phyloP scores from a whole-genome alignment of 2,113 vertebrate species.

The Tursiops truncatus region DNA sequence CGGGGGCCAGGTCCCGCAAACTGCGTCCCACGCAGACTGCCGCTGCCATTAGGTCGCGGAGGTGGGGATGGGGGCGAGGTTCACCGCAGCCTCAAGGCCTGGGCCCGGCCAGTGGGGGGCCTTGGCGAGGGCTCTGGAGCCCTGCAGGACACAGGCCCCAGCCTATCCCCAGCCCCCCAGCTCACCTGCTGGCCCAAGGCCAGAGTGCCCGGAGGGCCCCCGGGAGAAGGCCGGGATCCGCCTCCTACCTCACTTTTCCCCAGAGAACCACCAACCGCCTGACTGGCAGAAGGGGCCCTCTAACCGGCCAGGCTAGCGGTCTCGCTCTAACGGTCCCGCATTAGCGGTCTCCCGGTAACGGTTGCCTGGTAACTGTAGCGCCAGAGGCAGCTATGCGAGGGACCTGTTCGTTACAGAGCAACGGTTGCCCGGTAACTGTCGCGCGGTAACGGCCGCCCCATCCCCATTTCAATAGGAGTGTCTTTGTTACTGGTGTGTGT shows the following conservation, averaged over 20 bases:
- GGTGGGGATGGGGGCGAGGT: neutral
- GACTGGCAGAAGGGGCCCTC: neutral
- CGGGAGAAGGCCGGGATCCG: neutral
- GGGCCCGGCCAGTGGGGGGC: neutral
- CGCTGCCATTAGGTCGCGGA: neutral
- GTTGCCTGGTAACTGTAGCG: no score
- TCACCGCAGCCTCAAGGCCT: neutral
- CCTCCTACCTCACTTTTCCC: neutral
- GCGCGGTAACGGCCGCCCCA: no score
- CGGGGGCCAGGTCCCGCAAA: fast-evolving
- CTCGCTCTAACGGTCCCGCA: no score
- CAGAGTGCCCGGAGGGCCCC: neutral
- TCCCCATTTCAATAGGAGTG: neutral
- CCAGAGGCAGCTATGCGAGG: no score
- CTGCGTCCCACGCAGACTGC: neutral
- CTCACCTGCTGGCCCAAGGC: neutral
- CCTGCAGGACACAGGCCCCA: neutral
- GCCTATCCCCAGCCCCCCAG: neutral
- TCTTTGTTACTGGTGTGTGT: neutral
- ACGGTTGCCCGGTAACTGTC: neutral
- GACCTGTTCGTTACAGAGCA: neutral
- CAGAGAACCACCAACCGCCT: neutral
- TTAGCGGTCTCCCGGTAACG: no score
- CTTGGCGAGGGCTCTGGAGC: neutral
- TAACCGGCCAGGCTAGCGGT: neutral